Conservation (phyloP, 2,113 vertebrate genomes). For the Mirza zaza region DNA sequence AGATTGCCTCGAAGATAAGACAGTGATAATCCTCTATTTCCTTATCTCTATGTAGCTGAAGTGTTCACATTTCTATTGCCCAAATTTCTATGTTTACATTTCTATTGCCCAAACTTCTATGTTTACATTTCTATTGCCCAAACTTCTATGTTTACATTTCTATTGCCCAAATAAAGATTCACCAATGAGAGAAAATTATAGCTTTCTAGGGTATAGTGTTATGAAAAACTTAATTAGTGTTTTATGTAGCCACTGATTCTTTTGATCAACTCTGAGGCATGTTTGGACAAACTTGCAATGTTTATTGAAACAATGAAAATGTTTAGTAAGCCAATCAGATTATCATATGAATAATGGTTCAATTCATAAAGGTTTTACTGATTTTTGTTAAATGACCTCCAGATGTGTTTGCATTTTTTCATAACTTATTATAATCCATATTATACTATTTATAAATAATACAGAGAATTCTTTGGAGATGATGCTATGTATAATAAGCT, state of each 20-base stretch:
- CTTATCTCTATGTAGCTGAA: neutral
- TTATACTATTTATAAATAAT: slow-evolving; percentile 76
- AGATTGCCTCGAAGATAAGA: neutral
- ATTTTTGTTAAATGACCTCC: slow-evolving; percentile 79
- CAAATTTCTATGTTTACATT: too few relatives aligned
- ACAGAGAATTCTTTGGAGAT: slow-evolving; percentile 65
- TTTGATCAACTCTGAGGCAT: slow-evolving; percentile 41
- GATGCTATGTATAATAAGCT: slow-evolving; percentile 66
- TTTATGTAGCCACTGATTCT: slow-evolving; percentile 51
- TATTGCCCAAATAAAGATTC: neutral
- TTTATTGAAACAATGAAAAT: slow-evolving; percentile 74
- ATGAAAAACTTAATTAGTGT: slow-evolving; percentile 51
- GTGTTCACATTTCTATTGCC: neutral
- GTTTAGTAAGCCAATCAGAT: slow-evolving; percentile 72
- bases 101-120: neutral
- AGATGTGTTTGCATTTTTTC: slow-evolving; percentile 81
- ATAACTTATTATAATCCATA: slow-evolving; percentile 58
- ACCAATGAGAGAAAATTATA: neutral
- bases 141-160: too few relatives aligned
- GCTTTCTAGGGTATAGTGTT: slow-evolving; percentile 14
- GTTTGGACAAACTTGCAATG: slow-evolving; percentile 61
- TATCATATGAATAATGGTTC: slow-evolving; percentile 74
- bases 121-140: neutral
- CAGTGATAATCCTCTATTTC: neutral
- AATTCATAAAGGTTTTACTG: slow-evolving; percentile 75